Evolutionary conservation across 2,797 vertebrate species (phyloP).

Genomic region (Garrulus glandarius): DNA sequence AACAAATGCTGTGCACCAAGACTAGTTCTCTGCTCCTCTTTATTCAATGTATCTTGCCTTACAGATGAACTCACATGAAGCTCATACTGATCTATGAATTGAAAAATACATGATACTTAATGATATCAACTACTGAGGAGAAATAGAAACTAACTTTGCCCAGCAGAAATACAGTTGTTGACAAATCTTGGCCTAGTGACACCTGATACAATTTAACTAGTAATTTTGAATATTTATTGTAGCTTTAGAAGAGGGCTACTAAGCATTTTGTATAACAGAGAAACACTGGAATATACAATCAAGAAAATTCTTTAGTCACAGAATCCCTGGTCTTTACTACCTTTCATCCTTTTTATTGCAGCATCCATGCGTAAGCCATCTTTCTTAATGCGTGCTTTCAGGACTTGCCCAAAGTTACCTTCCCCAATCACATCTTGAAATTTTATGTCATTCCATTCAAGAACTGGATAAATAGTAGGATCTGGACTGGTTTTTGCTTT

Average conservation of each 20-base stretch:
- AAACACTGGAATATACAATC: background rate
- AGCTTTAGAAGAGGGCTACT: background rate
- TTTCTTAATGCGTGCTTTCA: conserved; percentile 90
- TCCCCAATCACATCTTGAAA: conserved; percentile 90
- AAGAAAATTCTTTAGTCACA: background rate
- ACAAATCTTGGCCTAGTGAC: background rate
- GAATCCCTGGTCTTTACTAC: conserved; percentile 43
- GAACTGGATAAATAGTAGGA: conserved; percentile 83
- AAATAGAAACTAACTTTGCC: background rate
- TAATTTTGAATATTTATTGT: background rate
- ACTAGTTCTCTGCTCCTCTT: background rate
- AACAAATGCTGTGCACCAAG: background rate
- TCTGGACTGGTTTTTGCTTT: conserved; percentile 81
- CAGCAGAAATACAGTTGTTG: background rate
- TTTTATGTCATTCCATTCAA: conserved; percentile 90
- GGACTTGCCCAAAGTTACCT: conserved; percentile 88
- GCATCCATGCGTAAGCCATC: conserved; percentile 88
- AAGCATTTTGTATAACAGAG: background rate
- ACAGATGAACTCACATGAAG: background rate
- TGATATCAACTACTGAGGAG: background rate
- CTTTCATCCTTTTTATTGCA: conserved; percentile 91
- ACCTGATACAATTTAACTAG: background rate
- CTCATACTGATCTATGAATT: background rate
- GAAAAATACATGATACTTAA: background rate
- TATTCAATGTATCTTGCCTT: background rate